Base-by-base conservation (phyloP, 1,140 invertebrate species). In the Drosophila repletoides region DNA sequence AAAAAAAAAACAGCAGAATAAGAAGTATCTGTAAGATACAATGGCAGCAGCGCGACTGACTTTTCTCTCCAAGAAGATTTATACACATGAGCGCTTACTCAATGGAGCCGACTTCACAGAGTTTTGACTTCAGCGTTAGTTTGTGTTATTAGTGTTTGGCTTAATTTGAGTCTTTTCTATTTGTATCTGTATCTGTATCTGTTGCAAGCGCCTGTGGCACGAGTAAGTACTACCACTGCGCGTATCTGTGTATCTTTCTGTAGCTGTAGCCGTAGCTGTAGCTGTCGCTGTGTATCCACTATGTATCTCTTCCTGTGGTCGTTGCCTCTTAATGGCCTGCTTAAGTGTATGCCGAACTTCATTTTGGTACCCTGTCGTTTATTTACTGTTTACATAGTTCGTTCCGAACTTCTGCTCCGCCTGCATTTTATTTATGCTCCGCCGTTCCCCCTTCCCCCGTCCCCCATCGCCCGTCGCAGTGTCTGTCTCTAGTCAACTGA, bases 341-440 rank as follows among this genome's bases (percentile, higher is more conserved):
- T 61, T 66, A 64, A 74, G 65, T 55, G 28, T 72, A 60, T 77
- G 74, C 64, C 74, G 73, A 76, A 77, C 74, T 72, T 71, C 63
- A 45, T 65, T 64, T 68, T 33, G 12, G 21, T 21, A 1, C 24
- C 9, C 9, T 7, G 21, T 7, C 29, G 66, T 83, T 72, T 76
- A 69, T 76, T 76, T 70, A 73, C 63, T 83, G 79, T 83, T 83
- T 84, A 77, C 77, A 74, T 66, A 84, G 73, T 71, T 65, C 51
- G n/a, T n/a, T n/a, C n/a, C n/a, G n/a, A 51, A 67, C 38, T 58
- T 63, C 66, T 28, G 56, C 29, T 3, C 17, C 45, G 34, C 38
- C 36, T 28, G 40, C 40, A 9, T 31, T 38, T 29, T 55, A 74
- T 65, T 80, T 74, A 51, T 67, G 72, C 46, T 43, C 67, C 56